Evolutionary conservation across 2,113 vertebrate genomes (phyloP).

Genomic region (Psittacus erithacus): DNA sequence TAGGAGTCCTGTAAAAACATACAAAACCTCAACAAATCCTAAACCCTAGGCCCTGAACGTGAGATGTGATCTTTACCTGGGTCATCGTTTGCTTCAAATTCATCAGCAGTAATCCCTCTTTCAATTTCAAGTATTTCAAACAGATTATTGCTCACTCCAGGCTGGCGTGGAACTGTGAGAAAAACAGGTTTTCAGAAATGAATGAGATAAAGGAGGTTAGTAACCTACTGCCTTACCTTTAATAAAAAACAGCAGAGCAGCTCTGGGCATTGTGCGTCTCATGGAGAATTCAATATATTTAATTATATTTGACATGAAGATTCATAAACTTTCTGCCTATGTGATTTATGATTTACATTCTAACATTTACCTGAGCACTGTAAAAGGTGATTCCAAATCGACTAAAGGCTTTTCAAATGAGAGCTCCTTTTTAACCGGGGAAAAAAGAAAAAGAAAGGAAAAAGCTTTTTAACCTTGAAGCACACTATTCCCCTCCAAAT

Average conservation of each 20-base stretch:
- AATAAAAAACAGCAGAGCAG: not conserved
- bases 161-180: slow-evolving; percentile 88
- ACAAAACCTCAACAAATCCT: not conserved
- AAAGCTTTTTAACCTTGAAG: not conserved
- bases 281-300: not conserved
- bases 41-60: not conserved
- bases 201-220: not conserved
- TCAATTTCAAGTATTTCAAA: slow-evolving; percentile 91
- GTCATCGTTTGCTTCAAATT: slow-evolving; percentile 87
- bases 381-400: not conserved
- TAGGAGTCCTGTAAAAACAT: not conserved
- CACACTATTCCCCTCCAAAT: not conserved
- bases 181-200: not conserved
- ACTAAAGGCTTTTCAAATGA: not conserved
- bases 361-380: not conserved
- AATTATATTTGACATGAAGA: not conserved
- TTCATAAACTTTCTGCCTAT: not conserved
- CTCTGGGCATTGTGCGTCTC: not conserved
- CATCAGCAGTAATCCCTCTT: slow-evolving; percentile 89
- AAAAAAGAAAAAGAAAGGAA: not conserved
- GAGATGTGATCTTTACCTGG: slow-evolving; percentile 78
- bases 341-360: not conserved
- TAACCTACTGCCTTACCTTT: slow-evolving; percentile 3
- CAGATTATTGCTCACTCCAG: slow-evolving; percentile 83
- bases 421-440: not conserved